A percentile compares a stretch with the other conserved stretches of the same genome.
Conservation (phyloP, 1,140 invertebrate species). For the Euglossa dilemma region DNA sequence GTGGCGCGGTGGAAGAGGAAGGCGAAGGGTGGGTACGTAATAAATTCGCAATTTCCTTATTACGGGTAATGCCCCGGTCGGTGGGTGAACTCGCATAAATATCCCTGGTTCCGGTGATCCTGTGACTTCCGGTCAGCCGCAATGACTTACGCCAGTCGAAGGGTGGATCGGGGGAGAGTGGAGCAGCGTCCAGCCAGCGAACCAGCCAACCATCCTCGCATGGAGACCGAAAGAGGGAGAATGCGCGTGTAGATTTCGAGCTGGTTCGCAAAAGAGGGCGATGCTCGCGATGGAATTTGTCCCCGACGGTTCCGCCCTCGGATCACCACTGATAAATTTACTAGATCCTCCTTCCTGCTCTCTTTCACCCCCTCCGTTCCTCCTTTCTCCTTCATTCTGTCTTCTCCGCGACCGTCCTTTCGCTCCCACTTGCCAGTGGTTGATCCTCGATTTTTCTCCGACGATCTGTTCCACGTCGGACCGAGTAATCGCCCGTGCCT, state of each 20-base stretch:
- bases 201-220: constrained; percentile 17
- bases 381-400: not conserved
- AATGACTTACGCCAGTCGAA: constrained; percentile 76
- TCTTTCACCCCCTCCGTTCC: constrained; percentile 19
- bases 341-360: constrained; percentile 61
- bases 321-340: constrained; percentile 79
- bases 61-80: constrained; percentile 82
- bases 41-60: constrained; percentile 84
- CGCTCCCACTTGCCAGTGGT: not conserved
- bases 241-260: constrained; percentile 46
- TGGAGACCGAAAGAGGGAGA: not conserved
- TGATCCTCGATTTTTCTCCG: not conserved
- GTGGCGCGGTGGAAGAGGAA: constrained; percentile 40
- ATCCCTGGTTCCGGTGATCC: constrained; percentile 82
- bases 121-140: constrained; percentile 78
- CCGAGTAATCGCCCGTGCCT: too few relatives aligned
- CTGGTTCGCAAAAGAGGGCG: constrained; percentile 70
- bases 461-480: not conserved
- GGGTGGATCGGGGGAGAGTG: constrained; percentile 25
- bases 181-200: constrained; percentile 49
- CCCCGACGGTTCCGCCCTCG: constrained; percentile 72
- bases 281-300: constrained; percentile 77
- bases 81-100: constrained; percentile 81
- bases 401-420: not conserved
- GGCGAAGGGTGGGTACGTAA: constrained; percentile 70